Percentiles rank a stretch among this genome's conserved stretches.
These are phyloP conservation scores for Gymnothorax reevesii DNA, from an alignment of 2,797 vertebrate species.

Conservation along the genomic window DNA sequence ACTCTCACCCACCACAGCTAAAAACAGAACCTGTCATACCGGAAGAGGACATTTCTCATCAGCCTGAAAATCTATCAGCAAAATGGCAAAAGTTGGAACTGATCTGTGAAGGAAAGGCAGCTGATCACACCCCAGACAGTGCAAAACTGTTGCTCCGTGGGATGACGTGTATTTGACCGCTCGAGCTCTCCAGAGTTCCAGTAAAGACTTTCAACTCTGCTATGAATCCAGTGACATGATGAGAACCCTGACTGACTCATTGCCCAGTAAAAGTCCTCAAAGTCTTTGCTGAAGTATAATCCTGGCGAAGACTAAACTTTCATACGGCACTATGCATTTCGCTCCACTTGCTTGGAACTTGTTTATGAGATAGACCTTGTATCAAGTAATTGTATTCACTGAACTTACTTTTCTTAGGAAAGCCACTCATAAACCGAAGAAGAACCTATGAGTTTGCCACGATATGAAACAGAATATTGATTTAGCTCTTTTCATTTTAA, in stretches of 20 bases:
- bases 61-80: not conserved
- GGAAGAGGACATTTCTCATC: not conserved
- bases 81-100: not conserved
- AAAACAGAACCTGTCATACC: not conserved
- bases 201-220: not conserved
- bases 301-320: not conserved
- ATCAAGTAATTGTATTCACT: not conserved
- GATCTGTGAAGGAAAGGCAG: not conserved
- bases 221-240: not conserved
- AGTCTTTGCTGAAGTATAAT: not conserved
- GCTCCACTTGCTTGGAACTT: not conserved
- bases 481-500: not conserved
- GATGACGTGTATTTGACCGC: not conserved
- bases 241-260: not conserved
- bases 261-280: not conserved
- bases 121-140: not conserved
- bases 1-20: conserved; percentile 6
- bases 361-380: not conserved
- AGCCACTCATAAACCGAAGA: not conserved
- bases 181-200: not conserved
- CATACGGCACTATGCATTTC: not conserved
- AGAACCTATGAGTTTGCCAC: not conserved
- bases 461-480: not conserved
- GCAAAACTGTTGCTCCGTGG: not conserved
- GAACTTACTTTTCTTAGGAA: not conserved